Evolutionary conservation across 2,888 invertebrate genomes (phyloP), one percentile per base, ranked within the genome.

Genomic region (Entomobrya proxima): DNA sequence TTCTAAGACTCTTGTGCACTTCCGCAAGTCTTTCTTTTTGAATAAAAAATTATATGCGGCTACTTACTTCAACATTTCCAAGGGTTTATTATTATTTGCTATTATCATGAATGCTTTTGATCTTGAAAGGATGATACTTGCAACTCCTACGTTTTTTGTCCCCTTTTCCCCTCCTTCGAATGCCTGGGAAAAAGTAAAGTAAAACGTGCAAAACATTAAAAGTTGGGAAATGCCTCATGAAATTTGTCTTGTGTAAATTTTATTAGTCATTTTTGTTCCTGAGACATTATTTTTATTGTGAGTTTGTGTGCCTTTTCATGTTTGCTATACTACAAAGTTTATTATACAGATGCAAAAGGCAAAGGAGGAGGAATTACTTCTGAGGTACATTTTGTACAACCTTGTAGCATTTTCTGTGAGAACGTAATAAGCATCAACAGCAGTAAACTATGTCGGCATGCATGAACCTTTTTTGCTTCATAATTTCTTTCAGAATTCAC

Each of bases 191-290:
- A 64, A 37, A 32, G 13, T 15, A 30, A 40, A 24, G 35, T 35
- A 78, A 86, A 88, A 89, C 88, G 89, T 89, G 89, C 86, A 88
- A 89, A 89, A 88, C 89, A 89, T 89, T 89, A 89, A 88, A 64
- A 88, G 87, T 85, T 76, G 86, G 75, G 85, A 87, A 86, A 88
- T 88, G 89, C 87, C 89, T 89, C 89, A 89, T 89, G 86, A 88
- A 89, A 89, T 89, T 89, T 88, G 88, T 88, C 89, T 79, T 87
- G 88, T 89, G 89, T 89, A 89, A 89, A 89, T 89, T 89, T 88
- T 87, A 88, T 86, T 87, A 87, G 86, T 85, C 85, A 88, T 88
- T 88, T 86, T 86, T 83, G 85, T 86, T 86, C 87, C 85, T 88
- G 61, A 79, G 67, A 85, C 47, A 37, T 32, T 69, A 44, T 27